These are phyloP conservation scores for Micrasema minimum DNA, from an alignment of 1,140 invertebrate genomes.

Conservation along the genomic window DNA sequence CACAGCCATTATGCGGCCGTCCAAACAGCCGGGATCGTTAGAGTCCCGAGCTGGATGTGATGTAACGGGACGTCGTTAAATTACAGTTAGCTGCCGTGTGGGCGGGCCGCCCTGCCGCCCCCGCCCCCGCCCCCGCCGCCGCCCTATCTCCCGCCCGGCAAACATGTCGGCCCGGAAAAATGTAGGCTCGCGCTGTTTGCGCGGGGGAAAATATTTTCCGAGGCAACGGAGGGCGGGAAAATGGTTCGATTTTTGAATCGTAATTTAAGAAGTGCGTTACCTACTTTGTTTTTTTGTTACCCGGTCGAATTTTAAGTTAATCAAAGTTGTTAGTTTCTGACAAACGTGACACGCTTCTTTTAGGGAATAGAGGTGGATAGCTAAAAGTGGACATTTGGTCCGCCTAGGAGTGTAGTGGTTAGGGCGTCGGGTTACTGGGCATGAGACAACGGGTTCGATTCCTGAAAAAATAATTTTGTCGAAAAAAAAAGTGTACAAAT, in stretches of 20 bases:
- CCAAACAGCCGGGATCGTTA: conserved; percentile 32
- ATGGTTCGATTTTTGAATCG: conserved; percentile 31
- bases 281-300: conserved; percentile 1
- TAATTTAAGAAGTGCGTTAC: conserved; percentile 17
- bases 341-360: too few species aligned
- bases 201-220: conserved; percentile 50
- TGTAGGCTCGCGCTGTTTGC: conserved; percentile 51
- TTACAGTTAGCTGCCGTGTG: conserved; percentile 50
- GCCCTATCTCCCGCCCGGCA: conserved; percentile 38
- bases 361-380: too few species aligned
- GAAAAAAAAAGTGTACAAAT: too few species aligned
- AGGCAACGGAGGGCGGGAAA: conserved; percentile 47
- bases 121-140: conserved; percentile 13
- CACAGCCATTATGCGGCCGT: conserved; percentile 31
- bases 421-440: too few species aligned
- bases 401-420: too few species aligned
- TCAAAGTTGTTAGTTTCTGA: too few species aligned
- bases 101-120: conserved; percentile 21
- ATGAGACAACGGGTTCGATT: too few species aligned
- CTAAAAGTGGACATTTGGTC: too few species aligned
- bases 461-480: too few species aligned
- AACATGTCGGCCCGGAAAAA: conserved; percentile 52
- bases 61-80: conserved; percentile 51
- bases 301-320: too few species aligned
- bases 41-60: conserved; percentile 20